phyloP scores from a whole-genome alignment of 2,888 invertebrate species.

The Himalopsyche anomala region DNA sequence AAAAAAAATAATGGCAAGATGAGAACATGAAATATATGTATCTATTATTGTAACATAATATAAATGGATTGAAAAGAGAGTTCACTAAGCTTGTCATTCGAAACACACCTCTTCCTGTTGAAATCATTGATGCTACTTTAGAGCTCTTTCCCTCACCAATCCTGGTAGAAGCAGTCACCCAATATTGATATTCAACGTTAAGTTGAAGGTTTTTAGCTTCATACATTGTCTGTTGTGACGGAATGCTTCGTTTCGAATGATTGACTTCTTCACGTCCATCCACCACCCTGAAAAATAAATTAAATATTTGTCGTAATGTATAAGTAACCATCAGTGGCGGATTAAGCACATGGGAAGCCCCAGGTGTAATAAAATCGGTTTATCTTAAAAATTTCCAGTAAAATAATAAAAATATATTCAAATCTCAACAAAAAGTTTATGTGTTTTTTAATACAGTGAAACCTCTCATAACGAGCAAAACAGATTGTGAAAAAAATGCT shows the following conservation, averaged over 20 bases:
- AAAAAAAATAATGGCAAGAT: not conserved
- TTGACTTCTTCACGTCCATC: constrained; percentile 83
- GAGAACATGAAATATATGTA: not conserved
- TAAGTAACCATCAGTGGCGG: no score
- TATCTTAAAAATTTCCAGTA: no score
- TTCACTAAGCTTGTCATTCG: not conserved
- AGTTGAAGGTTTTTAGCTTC: constrained; percentile 83
- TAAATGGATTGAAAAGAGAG: no score
- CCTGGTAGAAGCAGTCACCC: constrained; percentile 86
- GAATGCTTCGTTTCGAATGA: constrained; percentile 81
- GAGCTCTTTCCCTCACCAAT: constrained; percentile 88
- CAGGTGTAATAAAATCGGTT: no score
- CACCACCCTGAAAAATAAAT: constrained; percentile 73
- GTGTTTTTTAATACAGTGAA: no score
- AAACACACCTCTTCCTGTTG: constrained; percentile 77
- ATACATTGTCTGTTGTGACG: constrained; percentile 80
- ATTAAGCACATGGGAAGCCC: no score
- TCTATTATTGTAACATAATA: not conserved
- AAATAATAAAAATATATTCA: no score
- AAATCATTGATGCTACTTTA: constrained; percentile 81
- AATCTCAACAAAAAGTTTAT: no score
- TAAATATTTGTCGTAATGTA: no score
- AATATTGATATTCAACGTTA: constrained; percentile 86
- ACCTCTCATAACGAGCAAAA: no score
- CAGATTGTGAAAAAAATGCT: no score